Evolutionary conservation across 37 sponge, comb jelly and placozoan genomes (phyloP).

Genomic region (Aplysina aerophoba): DNA sequence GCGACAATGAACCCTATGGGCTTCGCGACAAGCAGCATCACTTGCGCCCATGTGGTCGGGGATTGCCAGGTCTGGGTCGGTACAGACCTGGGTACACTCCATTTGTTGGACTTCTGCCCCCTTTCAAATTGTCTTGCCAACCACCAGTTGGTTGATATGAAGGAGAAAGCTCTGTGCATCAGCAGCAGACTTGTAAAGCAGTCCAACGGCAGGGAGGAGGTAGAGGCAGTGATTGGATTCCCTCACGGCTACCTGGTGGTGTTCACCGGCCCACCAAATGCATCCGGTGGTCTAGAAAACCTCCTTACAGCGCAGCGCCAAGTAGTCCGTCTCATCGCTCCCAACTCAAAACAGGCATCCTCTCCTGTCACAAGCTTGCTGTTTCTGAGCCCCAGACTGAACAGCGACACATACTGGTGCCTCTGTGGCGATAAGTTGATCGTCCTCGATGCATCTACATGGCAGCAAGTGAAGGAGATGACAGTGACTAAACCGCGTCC

Average conservation of each 20-base stretch:
- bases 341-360: conserved; percentile 18
- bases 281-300: conserved; percentile 52
- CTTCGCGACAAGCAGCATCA: conserved; percentile 14
- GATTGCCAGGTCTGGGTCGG: conserved; percentile 70
- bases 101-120: conserved; percentile 56
- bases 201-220: not conserved
- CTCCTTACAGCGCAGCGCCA: conserved; percentile 33
- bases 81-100: conserved; percentile 57
- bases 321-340: conserved; percentile 41
- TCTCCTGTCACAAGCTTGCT: conserved; percentile 26
- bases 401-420: conserved; percentile 59
- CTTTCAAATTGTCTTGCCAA: conserved; percentile 15
- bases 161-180: conserved; percentile 41
- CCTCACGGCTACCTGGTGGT: conserved; percentile 56
- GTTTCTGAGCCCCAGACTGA: not conserved
- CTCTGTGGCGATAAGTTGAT: conserved; percentile 48
- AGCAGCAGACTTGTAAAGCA: not conserved
- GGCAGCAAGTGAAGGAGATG: conserved; percentile 43
- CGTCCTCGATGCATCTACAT: conserved; percentile 36
- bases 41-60: conserved; percentile 30
- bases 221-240: conserved; percentile 56
- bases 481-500: not conserved
- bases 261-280: conserved; percentile 46
- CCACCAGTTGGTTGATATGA: conserved; percentile 43
- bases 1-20: not conserved